Conservation (phyloP, 2,888 invertebrate genomes). For the Platycheirus rosarum region DNA sequence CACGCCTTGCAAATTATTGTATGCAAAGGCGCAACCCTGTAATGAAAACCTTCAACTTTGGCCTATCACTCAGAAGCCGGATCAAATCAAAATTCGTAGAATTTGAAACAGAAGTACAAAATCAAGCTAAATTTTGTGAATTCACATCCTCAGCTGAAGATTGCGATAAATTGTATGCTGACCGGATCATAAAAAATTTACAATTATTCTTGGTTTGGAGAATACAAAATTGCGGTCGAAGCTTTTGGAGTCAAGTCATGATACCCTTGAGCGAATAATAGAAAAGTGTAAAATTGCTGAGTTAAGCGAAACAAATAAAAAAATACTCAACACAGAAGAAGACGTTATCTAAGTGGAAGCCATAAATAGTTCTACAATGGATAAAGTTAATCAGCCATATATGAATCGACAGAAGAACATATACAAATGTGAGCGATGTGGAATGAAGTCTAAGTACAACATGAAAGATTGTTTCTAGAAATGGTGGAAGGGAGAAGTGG, state of each 20-base stretch:
- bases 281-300: slow-evolving; percentile 32
- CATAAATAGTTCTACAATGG: slow-evolving; percentile 25
- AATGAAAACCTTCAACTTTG: no score
- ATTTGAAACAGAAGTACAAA: no score
- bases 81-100: no score
- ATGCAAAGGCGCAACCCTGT: no score
- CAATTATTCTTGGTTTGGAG: slow-evolving; percentile 36
- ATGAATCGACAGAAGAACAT: slow-evolving; percentile 19
- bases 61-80: no score
- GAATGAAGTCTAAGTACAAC: slow-evolving; percentile 36
- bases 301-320: slow-evolving; percentile 34
- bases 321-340: no score
- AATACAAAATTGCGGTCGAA: slow-evolving; percentile 42
- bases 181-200: slow-evolving; percentile 45
- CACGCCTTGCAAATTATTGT: no score
- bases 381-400: slow-evolving; percentile 22
- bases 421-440: slow-evolving; percentile 36
- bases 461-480: slow-evolving; percentile 38
- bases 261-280: slow-evolving; percentile 31
- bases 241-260: slow-evolving; percentile 38
- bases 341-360: slow-evolving; percentile 29
- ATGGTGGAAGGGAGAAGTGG: slow-evolving; percentile 29
- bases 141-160: slow-evolving; percentile 17
- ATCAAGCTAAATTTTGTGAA: no score
- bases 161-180: slow-evolving; percentile 25